phyloP scores from a whole-genome alignment of 2,113 vertebrate genomes.

The Neomonachus schauinslandi region DNA sequence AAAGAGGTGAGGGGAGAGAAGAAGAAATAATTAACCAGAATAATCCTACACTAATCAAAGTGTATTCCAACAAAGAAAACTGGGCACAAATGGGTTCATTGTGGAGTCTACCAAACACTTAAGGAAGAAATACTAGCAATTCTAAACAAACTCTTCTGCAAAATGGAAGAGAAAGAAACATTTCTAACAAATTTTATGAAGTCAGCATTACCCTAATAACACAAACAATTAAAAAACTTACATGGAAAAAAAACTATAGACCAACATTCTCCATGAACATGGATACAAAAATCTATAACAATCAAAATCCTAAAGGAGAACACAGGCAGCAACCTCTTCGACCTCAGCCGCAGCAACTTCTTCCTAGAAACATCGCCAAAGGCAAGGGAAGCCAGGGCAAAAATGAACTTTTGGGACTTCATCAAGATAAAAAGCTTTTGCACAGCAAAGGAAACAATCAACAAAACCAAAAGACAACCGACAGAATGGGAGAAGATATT shows the following conservation, averaged over 20 bases:
- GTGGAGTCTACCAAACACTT: background rate
- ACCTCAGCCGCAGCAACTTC: no score
- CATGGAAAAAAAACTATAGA: background rate
- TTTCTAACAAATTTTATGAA: background rate
- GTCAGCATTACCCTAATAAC: background rate
- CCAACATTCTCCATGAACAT: background rate
- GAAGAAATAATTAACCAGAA: background rate
- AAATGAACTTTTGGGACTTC: no score
- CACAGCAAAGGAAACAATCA: no score
- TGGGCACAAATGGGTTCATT: background rate
- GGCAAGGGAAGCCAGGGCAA: no score
- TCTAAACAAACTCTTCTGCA: background rate
- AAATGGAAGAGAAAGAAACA: background rate
- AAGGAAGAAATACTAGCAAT: background rate
- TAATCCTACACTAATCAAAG: background rate
- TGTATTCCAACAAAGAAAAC: constrained; percentile 21
- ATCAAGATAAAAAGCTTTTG: no score
- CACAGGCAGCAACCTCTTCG: no score
- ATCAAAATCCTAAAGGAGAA: background rate
- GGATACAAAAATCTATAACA: background rate
- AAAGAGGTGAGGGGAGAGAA: constrained; percentile 16
- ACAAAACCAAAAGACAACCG: no score
- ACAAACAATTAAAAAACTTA: background rate
- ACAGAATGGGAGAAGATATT: no score
- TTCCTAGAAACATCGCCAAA: no score